Evolutionary conservation across 1,140 invertebrate genomes (phyloP).

Genomic region (Camponotus pennsylvanicus): DNA sequence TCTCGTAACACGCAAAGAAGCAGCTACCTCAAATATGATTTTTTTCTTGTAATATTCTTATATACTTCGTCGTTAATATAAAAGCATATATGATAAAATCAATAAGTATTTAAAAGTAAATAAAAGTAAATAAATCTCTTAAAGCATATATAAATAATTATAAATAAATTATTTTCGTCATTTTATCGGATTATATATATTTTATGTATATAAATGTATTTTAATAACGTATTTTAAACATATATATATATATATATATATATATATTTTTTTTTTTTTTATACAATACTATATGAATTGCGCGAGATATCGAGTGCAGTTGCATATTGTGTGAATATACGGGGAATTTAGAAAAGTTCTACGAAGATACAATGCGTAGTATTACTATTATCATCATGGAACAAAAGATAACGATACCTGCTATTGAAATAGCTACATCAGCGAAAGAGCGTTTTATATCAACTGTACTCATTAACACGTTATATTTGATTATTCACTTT

Average conservation of each 20-base stretch:
- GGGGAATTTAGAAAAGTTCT: slow-evolving; percentile 18
- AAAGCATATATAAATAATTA: too few species aligned
- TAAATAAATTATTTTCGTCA: not conserved
- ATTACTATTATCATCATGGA: slow-evolving; percentile 17
- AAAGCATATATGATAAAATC: not conserved
- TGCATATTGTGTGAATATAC: not conserved
- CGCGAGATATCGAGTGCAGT: slow-evolving; percentile 1
- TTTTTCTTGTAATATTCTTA: slow-evolving; percentile 18
- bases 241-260: too few species aligned
- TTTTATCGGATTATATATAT: not conserved
- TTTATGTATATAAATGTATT: not conserved
- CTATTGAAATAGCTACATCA: not conserved
- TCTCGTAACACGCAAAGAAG: not conserved
- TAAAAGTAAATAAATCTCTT: too few species aligned
- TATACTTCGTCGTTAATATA: not conserved
- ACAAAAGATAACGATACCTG: slow-evolving; percentile 44
- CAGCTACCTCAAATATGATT: not conserved
- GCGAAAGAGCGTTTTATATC: not conserved
- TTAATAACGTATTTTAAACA: not conserved
- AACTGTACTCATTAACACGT: not conserved
- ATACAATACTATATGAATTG: not conserved
- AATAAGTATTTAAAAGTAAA: not conserved
- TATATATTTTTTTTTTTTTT: too few species aligned
- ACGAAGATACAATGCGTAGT: not conserved
- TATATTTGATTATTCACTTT: not conserved